Percentiles rank a stretch among this genome's conserved stretches.
Evolutionary conservation across 2,888 invertebrate genomes (phyloP).

Genomic region (Papilio demoleus): DNA sequence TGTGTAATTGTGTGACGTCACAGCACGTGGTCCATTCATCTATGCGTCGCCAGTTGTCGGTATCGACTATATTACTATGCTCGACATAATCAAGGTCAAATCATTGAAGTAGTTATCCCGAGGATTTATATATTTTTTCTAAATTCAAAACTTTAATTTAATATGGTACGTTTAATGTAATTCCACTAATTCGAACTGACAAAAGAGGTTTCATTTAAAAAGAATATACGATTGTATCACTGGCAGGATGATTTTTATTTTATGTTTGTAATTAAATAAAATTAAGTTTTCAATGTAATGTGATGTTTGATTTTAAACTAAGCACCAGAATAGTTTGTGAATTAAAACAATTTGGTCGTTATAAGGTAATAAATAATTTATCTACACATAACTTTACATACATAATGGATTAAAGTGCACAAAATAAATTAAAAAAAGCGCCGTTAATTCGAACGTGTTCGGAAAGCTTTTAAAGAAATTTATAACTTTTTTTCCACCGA

Average conservation of each 20-base stretch:
- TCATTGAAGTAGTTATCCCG: slow-evolving; percentile 21
- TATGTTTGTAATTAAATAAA: neutral
- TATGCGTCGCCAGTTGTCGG: slow-evolving; percentile 19
- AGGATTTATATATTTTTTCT: too few relatives aligned
- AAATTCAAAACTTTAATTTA: neutral
- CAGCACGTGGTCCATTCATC: slow-evolving; percentile 33
- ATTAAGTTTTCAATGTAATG: neutral
- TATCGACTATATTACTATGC: slow-evolving; percentile 27
- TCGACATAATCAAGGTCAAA: slow-evolving; percentile 24
- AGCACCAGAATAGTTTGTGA: neutral
- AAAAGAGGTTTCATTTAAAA: neutral
- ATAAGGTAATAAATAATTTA: neutral
- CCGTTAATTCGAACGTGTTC: slow-evolving; percentile 28
- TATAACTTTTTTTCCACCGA: slow-evolving; percentile 2
- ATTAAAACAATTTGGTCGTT: too few relatives aligned
- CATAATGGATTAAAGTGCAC: neutral
- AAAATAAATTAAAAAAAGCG: slow-evolving; percentile 6
- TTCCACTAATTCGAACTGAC: neutral
- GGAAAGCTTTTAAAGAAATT: slow-evolving; percentile 30
- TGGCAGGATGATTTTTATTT: neutral
- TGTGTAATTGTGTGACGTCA: slow-evolving; percentile 26
- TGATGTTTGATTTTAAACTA: neutral
- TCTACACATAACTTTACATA: neutral
- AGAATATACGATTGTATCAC: neutral
- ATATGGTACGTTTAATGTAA: neutral